Base-by-base conservation (phyloP, 2,888 invertebrate genomes). In the Dilophus febrilis region DNA sequence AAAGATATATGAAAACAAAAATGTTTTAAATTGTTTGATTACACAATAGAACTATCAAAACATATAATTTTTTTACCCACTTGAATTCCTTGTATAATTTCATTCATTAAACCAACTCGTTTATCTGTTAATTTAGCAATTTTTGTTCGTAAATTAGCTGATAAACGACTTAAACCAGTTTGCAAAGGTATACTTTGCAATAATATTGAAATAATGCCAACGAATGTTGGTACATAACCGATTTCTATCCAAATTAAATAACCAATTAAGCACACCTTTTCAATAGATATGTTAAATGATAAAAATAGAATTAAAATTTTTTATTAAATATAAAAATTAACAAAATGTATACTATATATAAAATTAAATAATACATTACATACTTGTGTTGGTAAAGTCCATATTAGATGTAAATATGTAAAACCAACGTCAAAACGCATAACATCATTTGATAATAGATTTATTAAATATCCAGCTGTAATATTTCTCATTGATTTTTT, bases 361-460 rank as follows among this genome's bases (percentile, higher is more conserved):
- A n/a, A n/a, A n/a, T n/a, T n/a, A n/a, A n/a, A n/a, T n/a, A n/a
- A n/a, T n/a, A n/a, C n/a, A 8, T 22, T 22, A 22, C 4, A 22
- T 4, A 18, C 29, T 36, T 77, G 75, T 10, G 85, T 53, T 0
- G 88, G 87, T 17, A 81, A 79, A n/a, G 84, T 71, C 84, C 86
- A 85, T 46, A 84, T 59, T 53, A 74, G 85, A 57, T 87, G 81
- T 6, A 86, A 56, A 53, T 79, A 82, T 29, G 77, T 61, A 30
- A 79, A 69, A 3, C 78, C 73, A 57, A 78, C 52, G 55, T 90
- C 90, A 53, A 90, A 85, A 28, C 88, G 71, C 53, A 76, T 79
- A 36, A 90, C 77, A 53, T 91, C 91, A 54, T 88, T 90, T 14
- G 87, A 85, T 38, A 91, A 65, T 19, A 91, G 61, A 61, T 91